A percentile compares a stretch with the other conserved stretches of the same genome.
phyloP scores from a whole-genome alignment of 2,888 invertebrate species.

The Agrilus mali region DNA sequence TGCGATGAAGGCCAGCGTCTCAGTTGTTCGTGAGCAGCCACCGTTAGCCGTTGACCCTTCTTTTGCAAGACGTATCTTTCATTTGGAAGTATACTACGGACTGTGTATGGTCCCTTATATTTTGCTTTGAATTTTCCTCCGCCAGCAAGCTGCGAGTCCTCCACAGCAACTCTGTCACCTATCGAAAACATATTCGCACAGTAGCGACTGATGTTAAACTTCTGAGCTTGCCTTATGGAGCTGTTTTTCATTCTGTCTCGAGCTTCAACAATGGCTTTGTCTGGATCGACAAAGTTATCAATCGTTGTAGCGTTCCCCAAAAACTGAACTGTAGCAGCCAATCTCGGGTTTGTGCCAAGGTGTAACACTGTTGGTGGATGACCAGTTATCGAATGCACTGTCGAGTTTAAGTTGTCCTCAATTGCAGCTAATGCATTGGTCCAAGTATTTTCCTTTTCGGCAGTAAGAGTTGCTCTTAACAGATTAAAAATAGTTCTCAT shows the following conservation, averaged over 20 bases:
- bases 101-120: conserved; percentile 11
- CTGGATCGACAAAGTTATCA: conserved; percentile 10
- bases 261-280: conserved; percentile 9
- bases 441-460: too few species aligned
- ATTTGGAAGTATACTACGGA: conserved; percentile 10
- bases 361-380: too few species aligned
- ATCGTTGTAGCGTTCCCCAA: conserved; percentile 1
- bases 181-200: too few species aligned
- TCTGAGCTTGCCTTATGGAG: too few species aligned
- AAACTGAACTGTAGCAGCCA: too few species aligned
- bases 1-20: not conserved
- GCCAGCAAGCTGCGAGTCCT: conserved; percentile 5
- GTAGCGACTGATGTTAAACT: too few species aligned
- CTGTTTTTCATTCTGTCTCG: not conserved
- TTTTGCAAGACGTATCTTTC: conserved; percentile 12
- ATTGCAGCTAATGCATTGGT: too few species aligned
- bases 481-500: too few species aligned
- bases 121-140: conserved; percentile 8
- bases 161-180: conserved; percentile 4
- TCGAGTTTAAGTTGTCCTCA: too few species aligned
- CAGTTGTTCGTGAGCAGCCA: conserved; percentile 14
- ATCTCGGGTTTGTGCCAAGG: too few species aligned
- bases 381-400: too few species aligned
- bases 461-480: too few species aligned
- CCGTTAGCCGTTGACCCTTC: conserved; percentile 10